Base-by-base conservation (phyloP, 2,888 invertebrate species). In the Morpho helenor region DNA sequence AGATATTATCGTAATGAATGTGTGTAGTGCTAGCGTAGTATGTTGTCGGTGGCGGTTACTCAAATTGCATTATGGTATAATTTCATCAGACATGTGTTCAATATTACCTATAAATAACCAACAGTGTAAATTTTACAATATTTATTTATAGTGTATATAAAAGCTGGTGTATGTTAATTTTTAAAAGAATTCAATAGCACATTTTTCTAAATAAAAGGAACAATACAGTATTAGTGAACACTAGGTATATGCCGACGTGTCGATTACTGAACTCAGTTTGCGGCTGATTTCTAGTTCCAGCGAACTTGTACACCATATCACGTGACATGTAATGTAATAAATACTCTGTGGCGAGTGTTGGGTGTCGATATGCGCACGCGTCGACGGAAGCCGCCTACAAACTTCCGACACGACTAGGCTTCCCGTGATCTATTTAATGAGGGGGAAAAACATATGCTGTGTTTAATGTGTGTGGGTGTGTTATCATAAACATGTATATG, bases 371-470 rank as follows among this genome's bases (percentile, higher is more conserved):
- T 80, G 85, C 84, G 84, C 85, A 79, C 80, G 85, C 83, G 84
- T 75, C 74, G 78, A 70, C 82, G 87, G 87, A 87, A 83, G 79
- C 77, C 79, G 74, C 82, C 82, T 74, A 79, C 75, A 52, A 66
- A 69, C 75, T 80, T 86, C 85, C 87, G 79, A 79, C 79, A 73
- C 74, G 86, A 87, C 85, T 86, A 80, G 88, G 86, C 76, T 87
- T 88, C 87, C 79, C 50, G 60, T 60, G 65, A 64, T 59, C 53
- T 43, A 55, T 55, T 48, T 48, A 47, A 23, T 41, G 53, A 23
- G 8, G 42, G 10, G 10, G 48, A 47, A 48, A 23, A 54, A 31
- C 23, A 31, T 3, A 31, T 31, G 3, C 31, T 31, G 31, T 31
- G 5, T 31, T 31, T 31, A 31, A 31, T 5, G 31, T 31, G 31